phyloP scores from a whole-genome alignment of 2,113 vertebrate genomes.

The Bettongia penicillata region DNA sequence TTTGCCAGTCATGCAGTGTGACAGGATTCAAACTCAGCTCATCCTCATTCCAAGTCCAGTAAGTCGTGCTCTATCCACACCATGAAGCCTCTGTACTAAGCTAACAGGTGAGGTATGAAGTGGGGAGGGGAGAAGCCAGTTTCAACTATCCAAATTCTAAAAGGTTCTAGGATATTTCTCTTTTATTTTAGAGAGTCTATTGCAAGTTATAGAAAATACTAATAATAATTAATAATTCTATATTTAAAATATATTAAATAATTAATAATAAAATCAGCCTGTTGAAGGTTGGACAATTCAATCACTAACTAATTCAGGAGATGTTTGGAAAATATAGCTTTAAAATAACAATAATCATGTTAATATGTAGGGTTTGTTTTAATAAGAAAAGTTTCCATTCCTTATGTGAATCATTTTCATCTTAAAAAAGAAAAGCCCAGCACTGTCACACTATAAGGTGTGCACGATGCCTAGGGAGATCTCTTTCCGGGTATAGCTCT shows the following conservation, averaged over 20 bases:
- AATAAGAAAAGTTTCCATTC: slow-evolving; percentile 44
- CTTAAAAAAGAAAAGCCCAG: slow-evolving; percentile 37
- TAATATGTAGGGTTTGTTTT: background rate
- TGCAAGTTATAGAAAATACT: background rate
- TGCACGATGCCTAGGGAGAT: slow-evolving; percentile 74
- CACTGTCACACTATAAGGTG: slow-evolving; percentile 70
- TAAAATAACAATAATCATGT: background rate
- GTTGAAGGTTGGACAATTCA: background rate
- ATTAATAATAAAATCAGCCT: background rate
- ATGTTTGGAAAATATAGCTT: slow-evolving; percentile 14
- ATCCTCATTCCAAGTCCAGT: background rate
- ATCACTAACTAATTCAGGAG: slow-evolving; percentile 9
- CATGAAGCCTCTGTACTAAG: background rate
- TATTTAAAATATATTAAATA: no score
- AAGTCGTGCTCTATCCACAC: background rate
- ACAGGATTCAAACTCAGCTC: background rate
- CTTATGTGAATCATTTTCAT: slow-evolving; percentile 69
- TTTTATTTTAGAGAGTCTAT: background rate
- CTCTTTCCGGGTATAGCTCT: slow-evolving; percentile 56
- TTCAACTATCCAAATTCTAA: slow-evolving; percentile 21
- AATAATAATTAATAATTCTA: background rate
- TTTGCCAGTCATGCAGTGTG: background rate
- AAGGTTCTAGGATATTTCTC: background rate
- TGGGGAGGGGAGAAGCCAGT: background rate
- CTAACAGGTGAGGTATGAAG: background rate